These are phyloP conservation scores for Euura saliciscinereae DNA, from an alignment of 1,140 invertebrate genomes.

Conservation along the genomic window DNA sequence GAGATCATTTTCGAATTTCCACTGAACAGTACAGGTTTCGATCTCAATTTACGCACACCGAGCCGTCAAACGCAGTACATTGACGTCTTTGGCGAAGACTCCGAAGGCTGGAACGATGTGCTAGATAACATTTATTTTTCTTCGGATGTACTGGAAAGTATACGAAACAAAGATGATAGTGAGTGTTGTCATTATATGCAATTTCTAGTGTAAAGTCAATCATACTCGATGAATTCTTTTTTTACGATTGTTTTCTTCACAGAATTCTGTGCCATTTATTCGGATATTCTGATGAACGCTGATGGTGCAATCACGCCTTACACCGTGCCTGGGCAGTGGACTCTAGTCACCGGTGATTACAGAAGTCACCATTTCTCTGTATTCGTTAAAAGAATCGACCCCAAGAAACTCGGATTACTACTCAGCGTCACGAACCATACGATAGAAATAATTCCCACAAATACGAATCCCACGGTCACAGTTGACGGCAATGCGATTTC, in stretches of 20 bases:
- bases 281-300: slow-evolving; percentile 27
- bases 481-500: background rate
- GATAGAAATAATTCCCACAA: background rate
- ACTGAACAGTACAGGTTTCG: slow-evolving; percentile 21
- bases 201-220: slow-evolving; percentile 19
- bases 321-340: slow-evolving; percentile 34
- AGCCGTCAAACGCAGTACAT: slow-evolving; percentile 29
- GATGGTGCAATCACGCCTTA: slow-evolving; percentile 33
- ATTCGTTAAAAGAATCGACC: slow-evolving; percentile 19
- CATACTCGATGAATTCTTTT: background rate
- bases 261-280: slow-evolving; percentile 41
- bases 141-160: slow-evolving; percentile 17
- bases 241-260: background rate
- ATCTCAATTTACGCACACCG: slow-evolving; percentile 34
- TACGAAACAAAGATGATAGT: slow-evolving; percentile 21
- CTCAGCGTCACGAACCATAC: background rate
- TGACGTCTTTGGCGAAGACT: slow-evolving; percentile 30
- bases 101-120: slow-evolving; percentile 20
- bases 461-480: background rate
- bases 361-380: slow-evolving; percentile 29
- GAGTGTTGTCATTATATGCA: slow-evolving; percentile 14
- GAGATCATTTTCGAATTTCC: slow-evolving; percentile 33
- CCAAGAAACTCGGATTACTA: background rate
- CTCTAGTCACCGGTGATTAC: slow-evolving; percentile 36
- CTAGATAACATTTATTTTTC: slow-evolving; percentile 40